A percentile compares a stretch with the other conserved stretches of the same genome.
These are phyloP conservation scores for Cyphomyrus plagiostoma DNA, from an alignment of 2,113 vertebrate genomes.

Conservation along the genomic window DNA sequence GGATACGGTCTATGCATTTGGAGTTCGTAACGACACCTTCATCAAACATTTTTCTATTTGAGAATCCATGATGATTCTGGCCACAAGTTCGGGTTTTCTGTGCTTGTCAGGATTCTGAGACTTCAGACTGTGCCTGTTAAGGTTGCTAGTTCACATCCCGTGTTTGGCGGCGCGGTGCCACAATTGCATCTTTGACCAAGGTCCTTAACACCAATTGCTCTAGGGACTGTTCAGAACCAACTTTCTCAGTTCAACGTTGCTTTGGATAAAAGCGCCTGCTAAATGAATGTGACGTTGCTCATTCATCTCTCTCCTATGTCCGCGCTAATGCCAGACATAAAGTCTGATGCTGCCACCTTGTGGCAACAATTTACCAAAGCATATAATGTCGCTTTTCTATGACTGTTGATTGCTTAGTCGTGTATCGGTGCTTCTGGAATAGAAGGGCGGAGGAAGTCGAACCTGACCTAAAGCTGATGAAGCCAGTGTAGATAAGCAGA, in stretches of 20 bases:
- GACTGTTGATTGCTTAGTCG: neutral
- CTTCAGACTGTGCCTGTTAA: neutral
- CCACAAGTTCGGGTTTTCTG: neutral
- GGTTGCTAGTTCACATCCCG: neutral
- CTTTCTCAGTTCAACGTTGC: neutral
- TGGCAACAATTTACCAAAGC: neutral
- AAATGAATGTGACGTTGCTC: neutral
- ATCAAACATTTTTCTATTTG: neutral
- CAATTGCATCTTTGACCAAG: too few species aligned
- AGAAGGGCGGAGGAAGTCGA: neutral
- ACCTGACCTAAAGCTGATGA: constrained; percentile 80
- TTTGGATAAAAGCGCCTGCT: neutral
- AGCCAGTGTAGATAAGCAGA: constrained; percentile 73
- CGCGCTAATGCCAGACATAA: neutral
- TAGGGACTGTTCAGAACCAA: neutral
- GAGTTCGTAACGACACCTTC: neutral
- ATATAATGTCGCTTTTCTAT: neutral
- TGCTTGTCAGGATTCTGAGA: neutral
- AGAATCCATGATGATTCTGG: neutral
- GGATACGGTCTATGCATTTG: neutral
- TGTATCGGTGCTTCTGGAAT: neutral
- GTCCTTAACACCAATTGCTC: neutral
- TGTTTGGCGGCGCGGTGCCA: neutral
- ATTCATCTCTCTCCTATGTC: neutral
- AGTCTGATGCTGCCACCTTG: constrained; percentile 22